Percentiles rank a stretch among this genome's conserved stretches.
These are phyloP conservation scores for Trachops cirrhosus DNA, from an alignment of 2,797 vertebrate species.

Conservation along the genomic window DNA sequence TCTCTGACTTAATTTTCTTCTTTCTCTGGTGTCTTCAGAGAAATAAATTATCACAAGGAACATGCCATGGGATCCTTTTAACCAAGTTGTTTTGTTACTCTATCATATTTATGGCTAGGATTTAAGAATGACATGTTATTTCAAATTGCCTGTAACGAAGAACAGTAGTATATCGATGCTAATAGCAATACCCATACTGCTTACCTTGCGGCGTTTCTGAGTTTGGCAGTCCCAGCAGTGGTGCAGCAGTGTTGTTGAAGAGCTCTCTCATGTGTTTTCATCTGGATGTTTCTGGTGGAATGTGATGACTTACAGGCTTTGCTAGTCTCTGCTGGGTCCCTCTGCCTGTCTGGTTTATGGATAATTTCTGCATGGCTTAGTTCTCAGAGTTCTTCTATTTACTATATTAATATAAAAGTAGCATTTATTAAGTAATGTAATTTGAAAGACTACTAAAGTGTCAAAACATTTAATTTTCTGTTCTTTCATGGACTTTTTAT, in stretches of 20 bases:
- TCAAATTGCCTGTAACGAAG: not conserved
- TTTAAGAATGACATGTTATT: not conserved
- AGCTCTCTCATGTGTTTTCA: slow-evolving; percentile 67
- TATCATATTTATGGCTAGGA: not conserved
- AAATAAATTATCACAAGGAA: not conserved
- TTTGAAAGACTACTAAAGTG: not conserved
- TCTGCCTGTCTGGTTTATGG: slow-evolving; percentile 69
- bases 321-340: slow-evolving; percentile 70
- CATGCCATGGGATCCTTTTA: not conserved
- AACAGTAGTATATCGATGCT: not conserved
- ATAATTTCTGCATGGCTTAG: slow-evolving; percentile 42
- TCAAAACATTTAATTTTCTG: not conserved
- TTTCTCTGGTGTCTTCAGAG: not conserved
- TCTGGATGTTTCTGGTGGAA: slow-evolving; percentile 80
- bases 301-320: slow-evolving; percentile 79
- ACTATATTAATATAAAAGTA: not conserved
- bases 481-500: not conserved
- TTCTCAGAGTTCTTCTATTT: slow-evolving; percentile 19
- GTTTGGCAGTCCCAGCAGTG: slow-evolving; percentile 53
- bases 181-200: not conserved
- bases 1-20: not conserved
- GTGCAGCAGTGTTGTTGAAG: slow-evolving; percentile 27
- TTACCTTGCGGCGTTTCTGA: slow-evolving; percentile 73
- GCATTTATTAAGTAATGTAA: not conserved
- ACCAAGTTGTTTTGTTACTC: slow-evolving; percentile 1